Conservation (phyloP, 2,797 vertebrate genomes). For the Steatocranus sp. region DNA sequence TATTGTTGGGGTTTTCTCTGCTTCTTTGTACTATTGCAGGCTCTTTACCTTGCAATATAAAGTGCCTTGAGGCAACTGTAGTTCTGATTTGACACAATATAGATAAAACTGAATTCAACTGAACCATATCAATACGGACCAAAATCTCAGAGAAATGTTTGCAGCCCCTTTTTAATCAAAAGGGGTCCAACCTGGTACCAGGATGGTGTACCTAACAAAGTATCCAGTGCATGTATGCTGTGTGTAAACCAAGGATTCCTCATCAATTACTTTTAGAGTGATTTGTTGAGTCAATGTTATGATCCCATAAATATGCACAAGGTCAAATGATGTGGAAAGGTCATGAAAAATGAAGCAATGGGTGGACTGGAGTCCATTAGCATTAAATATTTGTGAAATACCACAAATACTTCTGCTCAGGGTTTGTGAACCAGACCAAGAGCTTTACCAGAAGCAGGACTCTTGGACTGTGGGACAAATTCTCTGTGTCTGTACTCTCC, state of each 20-base stretch:
- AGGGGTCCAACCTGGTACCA: not conserved
- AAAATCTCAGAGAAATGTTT: not conserved
- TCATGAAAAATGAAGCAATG: not conserved
- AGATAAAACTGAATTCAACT: no score
- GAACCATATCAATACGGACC: not conserved
- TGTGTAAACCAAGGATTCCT: not conserved
- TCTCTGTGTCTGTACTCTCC: constrained; percentile 61
- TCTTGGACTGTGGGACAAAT: constrained; percentile 60
- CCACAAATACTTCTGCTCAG: not conserved
- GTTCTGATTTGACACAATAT: no score
- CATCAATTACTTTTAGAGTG: not conserved
- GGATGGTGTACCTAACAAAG: not conserved
- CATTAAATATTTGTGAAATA: not conserved
- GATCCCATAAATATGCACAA: not conserved
- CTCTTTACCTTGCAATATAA: no score
- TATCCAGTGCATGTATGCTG: not conserved
- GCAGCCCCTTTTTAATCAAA: not conserved
- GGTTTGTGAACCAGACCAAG: not conserved
- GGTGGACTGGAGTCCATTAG: not conserved
- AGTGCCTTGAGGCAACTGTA: no score
- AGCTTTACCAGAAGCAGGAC: constrained; percentile 31
- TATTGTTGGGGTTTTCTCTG: not conserved
- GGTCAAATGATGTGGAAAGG: not conserved
- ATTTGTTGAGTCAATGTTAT: not conserved
- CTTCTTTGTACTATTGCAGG: no score